phyloP scores from a whole-genome alignment of 1,140 invertebrate species.

The Cotesia glomerata region DNA sequence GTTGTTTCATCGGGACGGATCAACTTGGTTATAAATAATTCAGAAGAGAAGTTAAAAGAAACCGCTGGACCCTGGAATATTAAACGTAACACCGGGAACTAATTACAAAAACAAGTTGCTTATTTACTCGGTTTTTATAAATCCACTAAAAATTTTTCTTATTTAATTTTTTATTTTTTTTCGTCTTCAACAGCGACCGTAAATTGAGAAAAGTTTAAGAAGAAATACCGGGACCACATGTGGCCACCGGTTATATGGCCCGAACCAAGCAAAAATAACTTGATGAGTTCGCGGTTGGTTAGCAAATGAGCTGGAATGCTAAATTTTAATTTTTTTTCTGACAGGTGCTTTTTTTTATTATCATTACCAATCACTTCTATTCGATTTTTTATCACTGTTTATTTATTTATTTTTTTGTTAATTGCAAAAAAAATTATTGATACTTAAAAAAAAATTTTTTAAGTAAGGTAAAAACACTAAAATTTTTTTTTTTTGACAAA shows the following conservation, averaged over 20 bases:
- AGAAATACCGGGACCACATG: slow-evolving; percentile 18
- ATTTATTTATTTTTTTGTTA: too few species aligned
- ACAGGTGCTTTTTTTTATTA: slow-evolving; percentile 18
- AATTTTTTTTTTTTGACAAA: too few species aligned
- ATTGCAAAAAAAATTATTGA: background rate
- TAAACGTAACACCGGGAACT: slow-evolving; percentile 18
- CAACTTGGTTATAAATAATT: too few species aligned
- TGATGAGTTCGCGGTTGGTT: background rate
- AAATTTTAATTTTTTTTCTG: background rate
- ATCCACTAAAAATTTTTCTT: background rate
- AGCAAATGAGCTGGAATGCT: slow-evolving; percentile 1
- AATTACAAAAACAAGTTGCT: slow-evolving; percentile 15
- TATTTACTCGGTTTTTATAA: background rate
- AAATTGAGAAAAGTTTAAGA: slow-evolving; percentile 15
- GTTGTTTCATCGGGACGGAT: background rate
- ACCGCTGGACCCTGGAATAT: background rate
- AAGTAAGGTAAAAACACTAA: too few species aligned
- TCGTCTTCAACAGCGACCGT: background rate
- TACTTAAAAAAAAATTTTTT: too few species aligned
- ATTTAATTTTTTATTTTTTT: background rate
- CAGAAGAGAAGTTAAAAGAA: background rate
- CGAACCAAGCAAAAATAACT: slow-evolving; percentile 23
- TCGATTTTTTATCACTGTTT: background rate
- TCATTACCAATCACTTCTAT: background rate
- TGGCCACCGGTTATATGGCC: slow-evolving; percentile 21